Conservation (phyloP, 2,113 vertebrate species). For the Oriolus oriolus region DNA sequence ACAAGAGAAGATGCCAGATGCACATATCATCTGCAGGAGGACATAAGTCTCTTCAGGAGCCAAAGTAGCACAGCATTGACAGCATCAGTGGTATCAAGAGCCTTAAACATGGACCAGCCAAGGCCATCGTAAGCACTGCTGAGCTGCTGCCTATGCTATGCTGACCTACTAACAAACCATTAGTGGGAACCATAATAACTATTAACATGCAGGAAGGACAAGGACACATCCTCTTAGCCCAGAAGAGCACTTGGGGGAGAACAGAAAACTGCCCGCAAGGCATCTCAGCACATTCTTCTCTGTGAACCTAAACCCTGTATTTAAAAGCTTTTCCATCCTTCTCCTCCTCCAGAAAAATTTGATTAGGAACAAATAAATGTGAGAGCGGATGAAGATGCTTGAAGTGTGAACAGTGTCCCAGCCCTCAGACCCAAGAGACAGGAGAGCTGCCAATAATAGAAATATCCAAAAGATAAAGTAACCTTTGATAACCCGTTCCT, state of each 20-base stretch:
- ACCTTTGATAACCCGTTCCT: background rate
- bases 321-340: background rate
- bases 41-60: background rate
- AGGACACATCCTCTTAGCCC: background rate
- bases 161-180: background rate
- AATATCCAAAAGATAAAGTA: background rate
- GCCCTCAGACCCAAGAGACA: background rate
- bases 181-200: background rate
- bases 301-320: background rate
- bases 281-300: background rate
- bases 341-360: accelerated
- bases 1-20: background rate
- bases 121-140: accelerated
- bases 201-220: background rate
- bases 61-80: background rate
- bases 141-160: accelerated
- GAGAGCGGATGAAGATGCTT: background rate
- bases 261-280: background rate
- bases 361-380: background rate
- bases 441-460: background rate
- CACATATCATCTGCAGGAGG: background rate
- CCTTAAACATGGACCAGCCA: background rate
- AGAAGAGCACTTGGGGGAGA: background rate
- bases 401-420: background rate
- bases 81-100: background rate